These are phyloP conservation scores for Zosterops hypoxanthus DNA, from an alignment of 2,113 vertebrate species.

Conservation along the genomic window DNA sequence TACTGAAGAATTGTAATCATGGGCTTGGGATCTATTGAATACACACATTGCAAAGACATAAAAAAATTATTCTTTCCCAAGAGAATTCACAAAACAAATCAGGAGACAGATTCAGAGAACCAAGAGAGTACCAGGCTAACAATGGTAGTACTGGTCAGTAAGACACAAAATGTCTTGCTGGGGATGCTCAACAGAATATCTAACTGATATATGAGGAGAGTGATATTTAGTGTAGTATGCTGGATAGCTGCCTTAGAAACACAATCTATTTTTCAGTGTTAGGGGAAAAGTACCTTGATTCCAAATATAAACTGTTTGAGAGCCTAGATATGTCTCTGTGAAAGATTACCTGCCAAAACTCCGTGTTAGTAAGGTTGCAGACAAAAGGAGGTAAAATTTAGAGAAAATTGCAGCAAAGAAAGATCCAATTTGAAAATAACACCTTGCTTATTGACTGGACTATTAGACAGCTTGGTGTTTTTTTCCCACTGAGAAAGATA, in stretches of 20 bases:
- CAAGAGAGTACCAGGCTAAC: neutral
- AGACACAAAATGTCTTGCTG: neutral
- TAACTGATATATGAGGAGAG: neutral
- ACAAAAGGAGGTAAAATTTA: neutral
- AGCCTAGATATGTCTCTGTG: neutral
- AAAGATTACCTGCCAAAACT: neutral
- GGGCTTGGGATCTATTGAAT: neutral
- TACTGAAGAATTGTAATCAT: neutral
- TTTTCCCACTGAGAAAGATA: neutral
- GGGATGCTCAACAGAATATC: neutral
- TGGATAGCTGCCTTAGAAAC: neutral
- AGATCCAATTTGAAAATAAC: neutral
- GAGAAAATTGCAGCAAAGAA: neutral
- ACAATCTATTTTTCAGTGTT: neutral
- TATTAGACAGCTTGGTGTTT: neutral
- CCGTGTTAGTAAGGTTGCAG: neutral
- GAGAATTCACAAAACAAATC: neutral
- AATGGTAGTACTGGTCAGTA: neutral
- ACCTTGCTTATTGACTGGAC: neutral
- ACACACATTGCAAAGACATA: neutral
- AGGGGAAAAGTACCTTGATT: neutral
- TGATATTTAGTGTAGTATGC: neutral
- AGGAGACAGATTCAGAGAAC: neutral
- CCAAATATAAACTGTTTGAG: neutral
- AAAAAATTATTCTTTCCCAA: neutral